Evolutionary conservation across 2,797 vertebrate species (phyloP).

Genomic region (Dendrocincla tyrannina): DNA sequence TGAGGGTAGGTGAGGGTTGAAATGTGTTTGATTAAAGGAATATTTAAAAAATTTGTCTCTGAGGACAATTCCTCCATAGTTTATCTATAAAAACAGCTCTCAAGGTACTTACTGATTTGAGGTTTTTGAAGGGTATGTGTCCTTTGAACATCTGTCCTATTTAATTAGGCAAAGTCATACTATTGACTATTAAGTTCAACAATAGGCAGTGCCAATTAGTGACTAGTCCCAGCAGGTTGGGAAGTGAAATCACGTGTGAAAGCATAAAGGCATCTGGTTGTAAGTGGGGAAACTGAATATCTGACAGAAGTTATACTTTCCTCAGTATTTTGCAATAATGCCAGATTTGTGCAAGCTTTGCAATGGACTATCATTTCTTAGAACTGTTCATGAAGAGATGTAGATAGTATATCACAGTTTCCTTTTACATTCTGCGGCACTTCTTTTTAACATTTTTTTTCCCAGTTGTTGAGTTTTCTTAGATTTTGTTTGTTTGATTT

Average conservation of each 20-base stretch:
- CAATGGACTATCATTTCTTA: neutral
- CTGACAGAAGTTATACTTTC: neutral
- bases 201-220: neutral
- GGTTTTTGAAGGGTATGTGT: neutral
- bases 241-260: neutral
- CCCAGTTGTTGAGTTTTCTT: neutral
- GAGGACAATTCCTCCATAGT: neutral
- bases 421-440: neutral
- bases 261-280: neutral
- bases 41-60: neutral
- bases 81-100: neutral
- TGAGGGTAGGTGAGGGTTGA: neutral
- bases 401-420: neutral
- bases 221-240: neutral
- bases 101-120: neutral
- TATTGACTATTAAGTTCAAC: neutral
- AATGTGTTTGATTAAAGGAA: neutral
- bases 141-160: neutral
- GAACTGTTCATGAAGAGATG: neutral
- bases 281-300: neutral
- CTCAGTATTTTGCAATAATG: neutral
- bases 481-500: neutral
- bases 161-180: neutral
- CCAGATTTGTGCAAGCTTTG: neutral
- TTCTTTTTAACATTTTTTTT: accelerated